Conservation (phyloP, 2,797 vertebrate species). For the Danio choprae region DNA sequence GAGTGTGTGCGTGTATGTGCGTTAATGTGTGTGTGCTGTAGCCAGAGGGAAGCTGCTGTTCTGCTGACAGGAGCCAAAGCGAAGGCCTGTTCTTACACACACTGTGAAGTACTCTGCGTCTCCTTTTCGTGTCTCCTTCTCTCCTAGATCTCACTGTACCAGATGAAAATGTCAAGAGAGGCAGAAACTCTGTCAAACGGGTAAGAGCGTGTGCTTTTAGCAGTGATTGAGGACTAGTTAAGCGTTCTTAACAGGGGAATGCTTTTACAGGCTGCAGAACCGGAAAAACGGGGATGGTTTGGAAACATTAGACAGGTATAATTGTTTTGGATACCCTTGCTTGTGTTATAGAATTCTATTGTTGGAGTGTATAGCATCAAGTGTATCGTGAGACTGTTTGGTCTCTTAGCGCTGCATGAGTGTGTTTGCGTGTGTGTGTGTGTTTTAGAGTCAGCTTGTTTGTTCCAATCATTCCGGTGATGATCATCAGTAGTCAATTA, state of each 20-base stretch:
- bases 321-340: conserved; percentile 53
- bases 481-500: conserved; percentile 63
- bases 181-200: conserved; percentile 76
- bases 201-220: conserved; percentile 70
- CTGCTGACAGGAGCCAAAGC: conserved; percentile 33
- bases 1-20: conserved; percentile 28
- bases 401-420: conserved; percentile 21
- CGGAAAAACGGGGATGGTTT: conserved; percentile 65
- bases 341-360: conserved; percentile 27
- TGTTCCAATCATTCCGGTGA: conserved; percentile 58
- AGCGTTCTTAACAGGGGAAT: conserved; percentile 12
- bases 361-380: not conserved
- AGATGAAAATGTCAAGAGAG: conserved; percentile 83
- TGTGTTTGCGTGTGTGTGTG: conserved; percentile 20
- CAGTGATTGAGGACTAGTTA: conserved; percentile 11
- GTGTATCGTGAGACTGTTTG: conserved; percentile 6
- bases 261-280: conserved; percentile 58
- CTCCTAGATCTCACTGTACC: conserved; percentile 55
- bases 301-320: conserved; percentile 23
- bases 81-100: conserved; percentile 39
- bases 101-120: conserved; percentile 43
- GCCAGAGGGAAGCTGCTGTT: conserved; percentile 53
- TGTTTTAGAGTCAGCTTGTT: conserved; percentile 47
- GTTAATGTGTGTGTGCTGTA: conserved; percentile 24
- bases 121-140: conserved; percentile 11